Evolutionary conservation across 1,140 invertebrate species (phyloP), one percentile per base, ranked within the genome.

Genomic region (Saxidomus purpurata): DNA sequence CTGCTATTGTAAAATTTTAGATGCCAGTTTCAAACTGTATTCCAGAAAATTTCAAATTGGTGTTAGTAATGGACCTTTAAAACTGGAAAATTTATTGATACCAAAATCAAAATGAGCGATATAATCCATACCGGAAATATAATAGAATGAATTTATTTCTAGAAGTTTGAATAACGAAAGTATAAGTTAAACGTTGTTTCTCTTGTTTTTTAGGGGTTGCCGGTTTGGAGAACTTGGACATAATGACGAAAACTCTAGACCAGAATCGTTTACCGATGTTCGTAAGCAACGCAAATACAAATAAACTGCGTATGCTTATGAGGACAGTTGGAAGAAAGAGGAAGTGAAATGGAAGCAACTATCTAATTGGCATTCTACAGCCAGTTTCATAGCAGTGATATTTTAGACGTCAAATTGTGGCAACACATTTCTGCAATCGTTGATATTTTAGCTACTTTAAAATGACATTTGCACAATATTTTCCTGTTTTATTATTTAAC

Each of bases 201-300:
- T 67, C 4, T 67, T 13, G 3, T 71, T 71, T n/a, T n/a, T 38
- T n/a, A 71, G 67, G 67, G 22, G 67, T 71, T 1, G 67, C 67
- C 1, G 67, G 67, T 71, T 38, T 71, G 4, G 67, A 71, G 28
- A 71, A 71, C 34, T 71, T 71, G 34, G 67, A 71, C 25, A 71
- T 71, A 6, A 71, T 71, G 67, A 71, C 67, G 1, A 71, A 71
- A 40, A 71, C 34, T 19, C 22, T 71, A 28, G 67, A 36, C 17
- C 67, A 71, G 19, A 36, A 71, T 38, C 67, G 67, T 1, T 15
- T 71, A 19, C 67, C 67, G 1, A 71, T 71, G 67, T 71, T 34
- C 19, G 59, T 63, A 19, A 59, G 19, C 55, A 71, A 71, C 36
- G 38, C 38, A 22, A 71, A 71, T 38, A 38, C 67, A 40, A 71